Evolutionary conservation across 2,888 invertebrate species (phyloP), one percentile per base, ranked within the genome.

Genomic region (Smittia aterrima): DNA sequence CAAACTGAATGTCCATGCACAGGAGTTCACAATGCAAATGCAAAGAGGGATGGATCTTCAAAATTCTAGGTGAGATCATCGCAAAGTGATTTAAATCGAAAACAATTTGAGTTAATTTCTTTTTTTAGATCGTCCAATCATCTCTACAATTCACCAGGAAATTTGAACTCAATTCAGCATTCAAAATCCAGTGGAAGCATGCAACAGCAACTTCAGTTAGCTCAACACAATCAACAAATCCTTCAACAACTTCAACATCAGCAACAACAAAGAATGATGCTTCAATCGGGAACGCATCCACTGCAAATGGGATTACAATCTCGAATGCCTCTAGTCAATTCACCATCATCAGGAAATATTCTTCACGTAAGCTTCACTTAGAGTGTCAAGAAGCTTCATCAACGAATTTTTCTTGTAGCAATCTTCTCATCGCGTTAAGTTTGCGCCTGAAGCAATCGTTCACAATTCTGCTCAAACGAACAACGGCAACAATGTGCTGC

Each of bases 1-100:
- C 81, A 90, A 90, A 83, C 86, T 94, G 78, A 94, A 94, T 83
- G 93, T 92, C 77, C 91, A 93, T 85, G 94, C 94, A 76, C 93
- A 93, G 85, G 94, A 94, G 86, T 94, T 95, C 85, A 91, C 90
- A 79, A 92, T 92, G 91, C 88, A 47, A 18, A 64, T 66, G 74
- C 74, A 47, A 20, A 9, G 16, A 16, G 18, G 40, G 9, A 67
- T 67, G 38, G 67, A 22, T 16, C 62, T 20, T 16, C n/a, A 40
- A 47, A 71, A 53, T 53, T 1, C 53, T 2, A 58, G 58, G 58
- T 58, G 9, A 58, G 22, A 6, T 47, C 47, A 47, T 7, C 16
- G 16, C 20, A 58, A 4, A 13, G 58, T 58, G 2, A 2, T 13
- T 2, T 22, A 20, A 58, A 20, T 58, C 58, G 3, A 47, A 47